These are phyloP conservation scores for cattle (Bos taurus) DNA, from an alignment of 2,113 vertebrate genomes.

Conservation along the genomic window ARS-UCD2.0 NC_037329.1:42333501-42334000, in stretches of 20 bases:
- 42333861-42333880: not conserved
- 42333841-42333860: not conserved
- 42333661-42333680: not conserved
- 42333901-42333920: not conserved
- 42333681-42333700: not conserved
- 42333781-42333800: not conserved
- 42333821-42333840: not conserved
- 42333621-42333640: not conserved
- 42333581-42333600: not conserved
- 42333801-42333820: not conserved
- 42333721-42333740: not conserved
- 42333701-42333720: not conserved
- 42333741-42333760: not conserved
- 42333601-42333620: slow-evolving; percentile 2
- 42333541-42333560: not conserved
- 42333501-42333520: not conserved
- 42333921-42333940: not conserved
- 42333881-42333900: not conserved
- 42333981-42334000: not conserved
- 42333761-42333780: not conserved
- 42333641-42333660: not conserved
- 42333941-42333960: not conserved
- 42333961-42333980: not conserved
- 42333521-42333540: not conserved
- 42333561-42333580: not conserved